Evolutionary conservation across 1,140 invertebrate genomes (phyloP).

Genomic region (Grapholita molesta): DNA sequence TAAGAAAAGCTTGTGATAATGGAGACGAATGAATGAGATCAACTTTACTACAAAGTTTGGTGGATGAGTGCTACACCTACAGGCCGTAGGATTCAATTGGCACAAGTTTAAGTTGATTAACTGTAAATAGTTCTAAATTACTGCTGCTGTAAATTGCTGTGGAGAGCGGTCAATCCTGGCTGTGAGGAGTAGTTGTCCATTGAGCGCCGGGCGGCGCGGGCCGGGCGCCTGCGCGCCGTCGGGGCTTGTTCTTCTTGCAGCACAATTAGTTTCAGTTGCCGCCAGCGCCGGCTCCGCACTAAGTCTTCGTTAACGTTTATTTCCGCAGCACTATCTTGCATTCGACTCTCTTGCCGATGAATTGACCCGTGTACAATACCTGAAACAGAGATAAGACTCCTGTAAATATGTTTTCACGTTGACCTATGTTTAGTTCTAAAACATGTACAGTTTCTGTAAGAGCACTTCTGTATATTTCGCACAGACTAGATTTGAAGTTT

Average conservation of each 20-base stretch:
- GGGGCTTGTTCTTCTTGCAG: conserved; percentile 78
- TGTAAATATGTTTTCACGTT: conserved; percentile 79
- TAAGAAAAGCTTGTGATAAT: conserved; percentile 49
- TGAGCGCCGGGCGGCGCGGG: conserved; percentile 52
- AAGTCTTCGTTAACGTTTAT: conserved; percentile 75
- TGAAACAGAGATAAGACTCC: conserved; percentile 69
- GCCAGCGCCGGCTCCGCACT: conserved; percentile 74
- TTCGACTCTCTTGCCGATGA: conserved; percentile 73
- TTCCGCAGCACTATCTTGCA: conserved; percentile 79
- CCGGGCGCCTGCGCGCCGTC: conserved; percentile 31
- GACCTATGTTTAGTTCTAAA: conserved; percentile 79
- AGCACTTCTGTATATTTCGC: conserved; percentile 79
- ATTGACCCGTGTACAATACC: conserved; percentile 75
- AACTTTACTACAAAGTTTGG: conserved; percentile 75
- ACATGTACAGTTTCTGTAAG: conserved; percentile 79
- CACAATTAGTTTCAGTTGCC: conserved; percentile 79
- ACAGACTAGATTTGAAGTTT: conserved; percentile 76
- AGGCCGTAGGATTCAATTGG: conserved; percentile 77
- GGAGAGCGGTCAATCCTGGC: conserved; percentile 73
- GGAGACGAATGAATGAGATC: conserved; percentile 71
- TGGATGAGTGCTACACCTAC: conserved; percentile 77
- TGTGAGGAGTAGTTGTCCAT: conserved; percentile 78
- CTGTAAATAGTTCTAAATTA: conserved; percentile 78
- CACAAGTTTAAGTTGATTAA: conserved; percentile 69
- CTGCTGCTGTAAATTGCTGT: conserved; percentile 74